Base-by-base conservation (phyloP, 2,888 invertebrate genomes). In the Marasmarcha lunaedactyla region DNA sequence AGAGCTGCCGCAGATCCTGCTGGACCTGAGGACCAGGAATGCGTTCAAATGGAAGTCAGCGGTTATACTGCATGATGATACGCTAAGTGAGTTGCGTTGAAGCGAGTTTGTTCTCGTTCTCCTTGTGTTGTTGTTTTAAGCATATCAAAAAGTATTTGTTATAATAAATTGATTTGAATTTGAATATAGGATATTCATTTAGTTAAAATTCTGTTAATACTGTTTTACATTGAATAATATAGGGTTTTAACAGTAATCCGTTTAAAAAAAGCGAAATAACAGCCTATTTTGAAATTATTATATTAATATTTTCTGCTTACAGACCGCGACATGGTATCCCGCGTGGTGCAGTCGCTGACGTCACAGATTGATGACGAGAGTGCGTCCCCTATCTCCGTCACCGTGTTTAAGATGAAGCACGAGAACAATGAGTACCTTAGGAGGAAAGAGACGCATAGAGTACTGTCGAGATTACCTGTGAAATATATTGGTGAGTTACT, bases 1-100 rank as follows among this genome's bases (percentile, higher is more conserved):
- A 44, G 94, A 94, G 65, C 63, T 94, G 43, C 88, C 94, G 0
- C 94, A 94, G 67, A 64, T 94, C 12, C 65, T 94, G 5, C 72
- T 93, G 1, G 94, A 95, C 63, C 74, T 93, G 42, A 85, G 92
- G 52, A 87, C 88, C 3, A 81, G 84, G 30, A 78, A 85, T 36
- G 84, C 87, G 1, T 85, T 93, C 5, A 78, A 86, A 34, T 94
- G 93, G 93, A 89, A 88, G 53, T 87, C 89, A 0, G 87, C 89
- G 10, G 85, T 89, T 33, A 73, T 94, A 33, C 68, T 94, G 14
- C 89, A 91, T 50, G 94, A 94, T 57, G 84, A 88, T 42, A 88
- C 89, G 1, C 79, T 93, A 49, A 87, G 93, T 93, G 71, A 73
- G 83, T 44, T 2, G n/a, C 11, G 14, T n/a, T n/a, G n/a, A n/a